phyloP scores from a whole-genome alignment of 2,113 vertebrate genomes.

The Corythaixoides concolor region DNA sequence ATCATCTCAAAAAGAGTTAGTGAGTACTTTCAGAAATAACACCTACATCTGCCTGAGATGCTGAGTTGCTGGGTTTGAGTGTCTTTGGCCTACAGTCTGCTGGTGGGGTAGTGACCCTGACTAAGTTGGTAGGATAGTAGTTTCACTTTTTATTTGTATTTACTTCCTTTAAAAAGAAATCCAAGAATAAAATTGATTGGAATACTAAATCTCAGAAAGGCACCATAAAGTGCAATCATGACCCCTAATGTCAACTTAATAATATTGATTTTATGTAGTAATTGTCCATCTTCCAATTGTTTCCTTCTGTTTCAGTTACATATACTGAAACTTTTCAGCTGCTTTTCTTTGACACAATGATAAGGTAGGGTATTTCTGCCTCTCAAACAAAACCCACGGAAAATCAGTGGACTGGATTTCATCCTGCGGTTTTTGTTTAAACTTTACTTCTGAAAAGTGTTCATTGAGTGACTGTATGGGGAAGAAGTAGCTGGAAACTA shows the following conservation, averaged over 20 bases:
- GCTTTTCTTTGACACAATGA: not conserved
- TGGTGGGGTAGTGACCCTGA: not conserved
- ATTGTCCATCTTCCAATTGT: not conserved
- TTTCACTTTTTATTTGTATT: not conserved
- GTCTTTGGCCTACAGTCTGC: not conserved
- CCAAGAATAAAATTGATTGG: not conserved
- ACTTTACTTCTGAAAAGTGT: not conserved
- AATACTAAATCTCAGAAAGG: not conserved
- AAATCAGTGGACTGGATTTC: not conserved
- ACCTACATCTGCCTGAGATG: not conserved
- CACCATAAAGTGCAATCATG: not conserved
- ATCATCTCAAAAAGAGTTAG: not conserved
- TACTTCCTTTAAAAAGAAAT: not conserved
- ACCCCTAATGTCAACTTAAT: not conserved
- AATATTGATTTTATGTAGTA: not conserved
- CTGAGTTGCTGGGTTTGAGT: not conserved
- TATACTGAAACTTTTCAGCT: not conserved
- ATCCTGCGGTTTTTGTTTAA: not conserved
- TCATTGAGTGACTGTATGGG: not conserved
- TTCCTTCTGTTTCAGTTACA: not conserved
- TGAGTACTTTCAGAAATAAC: not conserved
- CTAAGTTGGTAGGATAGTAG: not conserved
- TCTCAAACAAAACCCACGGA: not conserved
- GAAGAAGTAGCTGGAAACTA: not conserved
- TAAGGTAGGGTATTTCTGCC: not conserved